Percentiles rank a stretch among this genome's conserved stretches.
Evolutionary conservation across 2,888 invertebrate genomes (phyloP).

Genomic region (Synanthedon myopaeformis): DNA sequence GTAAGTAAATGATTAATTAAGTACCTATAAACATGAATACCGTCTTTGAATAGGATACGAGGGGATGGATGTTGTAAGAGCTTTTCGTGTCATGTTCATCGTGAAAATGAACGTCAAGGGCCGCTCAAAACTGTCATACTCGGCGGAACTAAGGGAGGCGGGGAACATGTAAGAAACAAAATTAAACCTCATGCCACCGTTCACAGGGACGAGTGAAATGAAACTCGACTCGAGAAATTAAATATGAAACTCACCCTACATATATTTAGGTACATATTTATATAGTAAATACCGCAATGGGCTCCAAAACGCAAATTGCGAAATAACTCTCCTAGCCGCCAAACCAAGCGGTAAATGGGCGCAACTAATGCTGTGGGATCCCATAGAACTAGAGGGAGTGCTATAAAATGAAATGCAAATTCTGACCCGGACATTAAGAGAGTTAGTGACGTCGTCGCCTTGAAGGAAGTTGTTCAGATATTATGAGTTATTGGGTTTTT

Average conservation of each 20-base stretch:
- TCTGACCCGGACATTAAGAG: not conserved
- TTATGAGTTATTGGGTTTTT: no score
- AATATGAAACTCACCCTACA: no score
- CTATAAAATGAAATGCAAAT: not conserved
- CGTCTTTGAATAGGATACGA: no score
- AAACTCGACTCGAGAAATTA: no score
- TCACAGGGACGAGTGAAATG: no score
- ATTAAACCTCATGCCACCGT: no score
- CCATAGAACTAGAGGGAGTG: not conserved
- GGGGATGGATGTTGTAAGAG: slow-evolving; percentile 1
- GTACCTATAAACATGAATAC: no score
- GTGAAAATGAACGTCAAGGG: slow-evolving; percentile 10
- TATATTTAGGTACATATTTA: no score
- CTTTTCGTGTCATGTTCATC: slow-evolving; percentile 10
- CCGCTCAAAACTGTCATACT: slow-evolving; percentile 7
- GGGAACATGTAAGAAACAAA: not conserved
- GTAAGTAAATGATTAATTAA: no score
- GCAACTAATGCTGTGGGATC: not conserved
- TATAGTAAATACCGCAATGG: not conserved
- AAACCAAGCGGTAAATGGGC: not conserved
- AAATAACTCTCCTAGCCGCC: not conserved
- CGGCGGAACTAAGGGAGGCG: slow-evolving; percentile 2
- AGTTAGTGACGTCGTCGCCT: no score
- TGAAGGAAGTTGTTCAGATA: no score
- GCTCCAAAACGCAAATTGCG: not conserved